Evolutionary conservation across 2,113 vertebrate genomes (phyloP).

Genomic region (Pygoscelis antarcticus): DNA sequence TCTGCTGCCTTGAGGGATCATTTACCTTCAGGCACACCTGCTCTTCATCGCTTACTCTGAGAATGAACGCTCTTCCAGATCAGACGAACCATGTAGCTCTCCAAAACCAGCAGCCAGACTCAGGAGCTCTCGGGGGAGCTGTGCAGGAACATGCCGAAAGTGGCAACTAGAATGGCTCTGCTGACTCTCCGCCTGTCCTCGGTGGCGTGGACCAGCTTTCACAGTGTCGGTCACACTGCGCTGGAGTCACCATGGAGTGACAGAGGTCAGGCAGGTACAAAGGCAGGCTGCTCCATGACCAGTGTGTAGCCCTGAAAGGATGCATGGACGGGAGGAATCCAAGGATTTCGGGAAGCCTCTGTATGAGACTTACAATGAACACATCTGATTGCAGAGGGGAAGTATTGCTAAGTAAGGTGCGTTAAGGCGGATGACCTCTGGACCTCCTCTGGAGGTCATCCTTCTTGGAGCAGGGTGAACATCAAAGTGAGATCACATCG

Average conservation of each 20-base stretch:
- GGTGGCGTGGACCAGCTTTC: background rate
- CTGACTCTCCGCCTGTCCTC: background rate
- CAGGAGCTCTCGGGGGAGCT: background rate
- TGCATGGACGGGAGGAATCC: background rate
- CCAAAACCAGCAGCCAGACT: background rate
- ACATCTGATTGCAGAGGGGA: background rate
- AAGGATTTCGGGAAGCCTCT: background rate
- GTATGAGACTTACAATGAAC: background rate
- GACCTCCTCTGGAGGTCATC: background rate
- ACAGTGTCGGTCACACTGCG: background rate
- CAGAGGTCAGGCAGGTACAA: background rate
- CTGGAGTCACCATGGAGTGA: background rate
- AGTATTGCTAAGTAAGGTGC: background rate
- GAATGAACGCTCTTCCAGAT: background rate
- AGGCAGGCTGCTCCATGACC: background rate
- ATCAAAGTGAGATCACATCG: background rate
- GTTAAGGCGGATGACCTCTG: background rate
- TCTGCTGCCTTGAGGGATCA: background rate
- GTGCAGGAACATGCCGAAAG: background rate
- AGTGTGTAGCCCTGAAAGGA: background rate
- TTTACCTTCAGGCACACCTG: background rate
- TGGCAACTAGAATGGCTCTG: background rate
- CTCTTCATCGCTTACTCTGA: background rate
- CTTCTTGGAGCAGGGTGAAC: accelerated
- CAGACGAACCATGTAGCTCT: background rate